A percentile compares a stretch with the other conserved stretches of the same genome.
Conservation (phyloP, 2,113 vertebrate genomes). For the Chunga burmeisteri region DNA sequence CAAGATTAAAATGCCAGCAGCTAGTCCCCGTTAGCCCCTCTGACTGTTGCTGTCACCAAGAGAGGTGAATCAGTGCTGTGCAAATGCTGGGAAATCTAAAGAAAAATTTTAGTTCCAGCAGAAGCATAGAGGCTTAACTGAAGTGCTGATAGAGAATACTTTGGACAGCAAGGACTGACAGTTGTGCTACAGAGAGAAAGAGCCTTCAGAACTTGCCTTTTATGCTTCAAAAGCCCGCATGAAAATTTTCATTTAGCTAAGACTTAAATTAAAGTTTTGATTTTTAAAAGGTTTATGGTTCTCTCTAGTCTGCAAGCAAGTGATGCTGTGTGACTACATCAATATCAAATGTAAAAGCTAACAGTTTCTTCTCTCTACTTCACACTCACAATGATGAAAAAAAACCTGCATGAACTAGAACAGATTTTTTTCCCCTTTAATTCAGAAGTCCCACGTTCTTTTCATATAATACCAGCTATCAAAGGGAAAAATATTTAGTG, state of each 20-base stretch:
- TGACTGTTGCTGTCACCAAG: constrained; percentile 43
- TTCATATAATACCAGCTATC: background rate
- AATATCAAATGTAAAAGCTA: constrained; percentile 26
- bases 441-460: background rate
- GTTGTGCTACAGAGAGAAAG: constrained; percentile 45
- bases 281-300: constrained; percentile 45
- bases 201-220: constrained; percentile 31
- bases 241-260: constrained; percentile 55
- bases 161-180: constrained; percentile 54
- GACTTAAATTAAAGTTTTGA: constrained; percentile 55
- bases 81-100: constrained; percentile 46
- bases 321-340: background rate
- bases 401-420: background rate
- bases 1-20: constrained; percentile 56
- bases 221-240: constrained; percentile 45
- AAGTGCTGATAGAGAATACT: constrained; percentile 67
- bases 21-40: constrained; percentile 24
- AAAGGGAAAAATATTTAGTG: background rate
- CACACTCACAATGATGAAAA: constrained; percentile 25
- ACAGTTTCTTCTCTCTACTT: constrained; percentile 15
- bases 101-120: constrained; percentile 49
- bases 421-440: background rate
- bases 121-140: constrained; percentile 58
- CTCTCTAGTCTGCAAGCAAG: constrained; percentile 12
- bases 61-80: constrained; percentile 50